phyloP scores from a whole-genome alignment of 2,113 vertebrate species.

The Genyomyrus donnyi region DNA sequence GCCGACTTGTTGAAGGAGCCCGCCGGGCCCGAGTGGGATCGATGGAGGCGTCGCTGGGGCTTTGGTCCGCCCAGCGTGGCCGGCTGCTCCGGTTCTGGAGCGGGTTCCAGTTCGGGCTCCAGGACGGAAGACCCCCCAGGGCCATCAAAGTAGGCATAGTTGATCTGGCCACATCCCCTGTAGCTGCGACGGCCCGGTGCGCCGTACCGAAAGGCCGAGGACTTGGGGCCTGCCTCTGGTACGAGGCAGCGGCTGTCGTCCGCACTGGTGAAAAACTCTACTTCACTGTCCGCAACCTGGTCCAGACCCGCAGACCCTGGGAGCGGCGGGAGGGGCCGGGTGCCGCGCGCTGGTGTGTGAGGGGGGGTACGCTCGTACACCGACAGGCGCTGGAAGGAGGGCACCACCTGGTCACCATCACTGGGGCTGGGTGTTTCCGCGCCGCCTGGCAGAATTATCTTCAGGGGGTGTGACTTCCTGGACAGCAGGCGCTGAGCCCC shows the following conservation, averaged over 20 bases:
- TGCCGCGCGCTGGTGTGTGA: slow-evolving; percentile 68
- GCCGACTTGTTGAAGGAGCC: slow-evolving; percentile 83
- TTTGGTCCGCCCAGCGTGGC: slow-evolving; percentile 45
- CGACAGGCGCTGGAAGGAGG: slow-evolving; percentile 70
- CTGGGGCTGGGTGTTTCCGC: slow-evolving; percentile 46
- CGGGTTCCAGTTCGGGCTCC: slow-evolving; percentile 35
- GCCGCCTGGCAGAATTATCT: slow-evolving; percentile 53
- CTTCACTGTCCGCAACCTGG: slow-evolving; percentile 79
- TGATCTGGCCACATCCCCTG: slow-evolving; percentile 79
- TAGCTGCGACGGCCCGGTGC: slow-evolving; percentile 70
- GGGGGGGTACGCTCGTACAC: slow-evolving; percentile 65
- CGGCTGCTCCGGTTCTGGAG: slow-evolving; percentile 31
- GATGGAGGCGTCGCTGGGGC: slow-evolving; percentile 69
- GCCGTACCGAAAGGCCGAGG: slow-evolving; percentile 60
- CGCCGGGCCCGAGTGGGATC: slow-evolving; percentile 85
- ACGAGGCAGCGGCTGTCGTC: slow-evolving; percentile 74
- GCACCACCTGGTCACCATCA: slow-evolving; percentile 62
- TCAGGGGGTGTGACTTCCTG: slow-evolving; percentile 60
- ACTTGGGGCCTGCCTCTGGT: slow-evolving; percentile 53
- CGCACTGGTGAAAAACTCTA: slow-evolving; percentile 75
- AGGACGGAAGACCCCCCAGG: slow-evolving; percentile 44
- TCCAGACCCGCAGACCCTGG: slow-evolving; percentile 60
- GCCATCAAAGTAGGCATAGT: slow-evolving; percentile 84
- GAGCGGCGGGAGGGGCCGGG: slow-evolving; percentile 82
- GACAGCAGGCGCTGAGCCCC: slow-evolving; percentile 54